A percentile compares a stretch with the other conserved stretches of the same genome.
phyloP scores from a whole-genome alignment of 2,888 invertebrate genomes.

The Cheilosia soror region DNA sequence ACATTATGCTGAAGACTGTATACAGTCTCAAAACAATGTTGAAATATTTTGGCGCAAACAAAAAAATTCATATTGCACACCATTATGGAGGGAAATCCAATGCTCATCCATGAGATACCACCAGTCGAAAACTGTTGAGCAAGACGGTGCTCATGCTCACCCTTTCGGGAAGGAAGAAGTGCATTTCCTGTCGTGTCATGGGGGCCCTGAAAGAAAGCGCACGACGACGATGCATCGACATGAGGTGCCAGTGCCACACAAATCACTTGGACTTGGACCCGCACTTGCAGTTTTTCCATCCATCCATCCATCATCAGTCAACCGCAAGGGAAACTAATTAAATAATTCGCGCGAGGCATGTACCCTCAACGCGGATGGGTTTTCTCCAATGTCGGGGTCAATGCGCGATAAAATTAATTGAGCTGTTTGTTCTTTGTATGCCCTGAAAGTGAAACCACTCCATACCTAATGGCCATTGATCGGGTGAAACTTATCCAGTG shows the following conservation, averaged over 20 bases:
- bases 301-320: slow-evolving; percentile 23
- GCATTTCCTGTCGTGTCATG: slow-evolving; percentile 38
- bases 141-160: slow-evolving; percentile 37
- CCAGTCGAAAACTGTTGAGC: slow-evolving; percentile 45
- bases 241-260: slow-evolving; percentile 17
- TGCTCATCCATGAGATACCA: slow-evolving; percentile 36
- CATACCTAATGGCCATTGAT: slow-evolving; percentile 13
- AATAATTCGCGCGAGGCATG: background rate
- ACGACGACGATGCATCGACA: slow-evolving; percentile 15
- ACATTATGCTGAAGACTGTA: slow-evolving; percentile 20
- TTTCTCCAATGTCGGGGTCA: slow-evolving; percentile 35
- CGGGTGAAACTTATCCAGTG: slow-evolving; percentile 34
- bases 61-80: slow-evolving; percentile 32
- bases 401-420: slow-evolving; percentile 45
- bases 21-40: slow-evolving; percentile 41
- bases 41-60: slow-evolving; percentile 43
- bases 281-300: slow-evolving; percentile 51
- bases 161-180: slow-evolving; percentile 11
- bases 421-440: slow-evolving; percentile 33
- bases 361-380: slow-evolving; percentile 30
- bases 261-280: slow-evolving; percentile 37
- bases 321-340: slow-evolving; percentile 15
- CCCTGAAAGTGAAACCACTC: slow-evolving; percentile 45
- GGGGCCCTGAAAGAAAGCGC: slow-evolving; percentile 22
- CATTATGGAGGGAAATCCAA: slow-evolving; percentile 36